Evolutionary conservation across 2,113 vertebrate species (phyloP).

Genomic region (Taxidea taxus): DNA sequence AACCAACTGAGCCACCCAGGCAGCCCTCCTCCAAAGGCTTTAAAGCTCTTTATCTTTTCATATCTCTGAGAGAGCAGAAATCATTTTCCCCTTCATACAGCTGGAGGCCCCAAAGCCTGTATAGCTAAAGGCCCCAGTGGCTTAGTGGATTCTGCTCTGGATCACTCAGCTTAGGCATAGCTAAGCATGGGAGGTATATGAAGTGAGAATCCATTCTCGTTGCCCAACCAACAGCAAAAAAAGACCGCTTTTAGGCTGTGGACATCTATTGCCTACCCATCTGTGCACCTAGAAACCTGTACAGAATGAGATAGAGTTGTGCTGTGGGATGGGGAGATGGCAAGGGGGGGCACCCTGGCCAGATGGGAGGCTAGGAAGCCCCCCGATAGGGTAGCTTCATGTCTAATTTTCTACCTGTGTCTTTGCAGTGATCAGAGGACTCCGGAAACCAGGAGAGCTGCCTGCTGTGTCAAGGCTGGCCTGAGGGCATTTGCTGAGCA

Average conservation of each 20-base stretch:
- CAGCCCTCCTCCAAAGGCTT: not conserved
- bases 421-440: slow-evolving; percentile 64
- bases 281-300: not conserved
- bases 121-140: not conserved
- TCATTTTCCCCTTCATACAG: not conserved
- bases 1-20: not conserved
- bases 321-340: not conserved
- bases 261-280: not conserved
- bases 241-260: not conserved
- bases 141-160: not conserved
- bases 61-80: not conserved
- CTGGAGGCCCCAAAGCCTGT: not conserved
- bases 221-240: not conserved
- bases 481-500: slow-evolving; percentile 49
- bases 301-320: not conserved
- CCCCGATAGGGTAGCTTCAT: not conserved
- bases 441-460: slow-evolving; percentile 35
- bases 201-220: not conserved
- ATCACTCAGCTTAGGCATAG: not conserved
- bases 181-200: not conserved
- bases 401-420: slow-evolving; percentile 61
- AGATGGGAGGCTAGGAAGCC: not conserved
- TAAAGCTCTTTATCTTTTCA: not conserved
- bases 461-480: slow-evolving; percentile 50
- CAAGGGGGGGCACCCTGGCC: not conserved